These are phyloP conservation scores for Pangasius macronema DNA, from an alignment of 2,797 vertebrate genomes.

Conservation along the genomic window DNA sequence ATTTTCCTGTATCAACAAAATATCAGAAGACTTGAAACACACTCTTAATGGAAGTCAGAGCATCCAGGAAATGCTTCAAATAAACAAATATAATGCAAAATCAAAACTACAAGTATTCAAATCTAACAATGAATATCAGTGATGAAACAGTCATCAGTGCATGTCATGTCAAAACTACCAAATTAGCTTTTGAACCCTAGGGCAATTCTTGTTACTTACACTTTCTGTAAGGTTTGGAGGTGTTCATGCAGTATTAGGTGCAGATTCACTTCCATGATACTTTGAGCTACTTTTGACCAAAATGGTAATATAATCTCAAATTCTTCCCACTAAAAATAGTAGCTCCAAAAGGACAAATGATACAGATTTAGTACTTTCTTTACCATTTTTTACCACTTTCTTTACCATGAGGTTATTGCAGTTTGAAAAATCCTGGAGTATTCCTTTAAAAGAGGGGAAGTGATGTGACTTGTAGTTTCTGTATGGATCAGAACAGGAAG, in stretches of 20 bases:
- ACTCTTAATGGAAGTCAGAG: neutral
- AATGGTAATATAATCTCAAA: neutral
- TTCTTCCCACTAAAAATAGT: neutral
- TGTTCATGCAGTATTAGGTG: neutral
- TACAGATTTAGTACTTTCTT: neutral
- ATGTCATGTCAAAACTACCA: neutral
- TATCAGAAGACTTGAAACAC: neutral
- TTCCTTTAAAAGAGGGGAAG: neutral
- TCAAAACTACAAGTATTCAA: neutral
- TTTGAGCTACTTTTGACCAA: neutral
- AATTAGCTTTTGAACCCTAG: neutral
- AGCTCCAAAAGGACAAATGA: neutral
- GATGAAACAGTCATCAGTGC: neutral
- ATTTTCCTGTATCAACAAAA: neutral
- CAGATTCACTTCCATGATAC: neutral
- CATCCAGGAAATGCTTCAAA: neutral
- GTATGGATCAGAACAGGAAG: neutral
- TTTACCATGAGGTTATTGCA: neutral
- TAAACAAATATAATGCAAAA: neutral
- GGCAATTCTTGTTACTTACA: neutral
- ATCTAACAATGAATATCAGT: neutral
- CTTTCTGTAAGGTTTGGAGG: neutral
- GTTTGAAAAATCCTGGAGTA: neutral
- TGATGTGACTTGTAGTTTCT: neutral
- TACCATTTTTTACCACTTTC: neutral